A percentile compares a stretch with the other conserved stretches of the same genome.
phyloP scores from a whole-genome alignment of 2,797 vertebrate species.

The Chaetodon trifasciatus region DNA sequence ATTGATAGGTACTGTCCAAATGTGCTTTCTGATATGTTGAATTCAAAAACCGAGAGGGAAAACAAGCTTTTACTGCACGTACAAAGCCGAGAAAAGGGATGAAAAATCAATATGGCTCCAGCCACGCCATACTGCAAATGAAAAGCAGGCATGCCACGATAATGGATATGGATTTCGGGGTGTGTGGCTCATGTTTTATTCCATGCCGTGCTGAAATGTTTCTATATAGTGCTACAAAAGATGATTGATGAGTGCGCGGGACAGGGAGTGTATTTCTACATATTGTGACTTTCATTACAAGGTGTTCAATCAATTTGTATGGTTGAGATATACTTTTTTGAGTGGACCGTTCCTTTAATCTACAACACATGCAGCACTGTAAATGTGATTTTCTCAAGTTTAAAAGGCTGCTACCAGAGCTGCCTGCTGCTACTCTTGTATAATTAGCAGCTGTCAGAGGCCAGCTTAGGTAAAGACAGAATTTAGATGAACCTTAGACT shows the following conservation, averaged over 20 bases:
- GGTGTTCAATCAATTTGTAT: constrained; percentile 25
- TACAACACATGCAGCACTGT: neutral
- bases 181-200: constrained; percentile 74
- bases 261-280: constrained; percentile 34
- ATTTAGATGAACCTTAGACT: constrained; percentile 47
- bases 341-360: constrained; percentile 10
- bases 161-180: constrained; percentile 82
- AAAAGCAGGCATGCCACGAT: constrained; percentile 74
- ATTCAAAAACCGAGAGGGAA: constrained; percentile 45
- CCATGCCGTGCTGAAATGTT: constrained; percentile 51
- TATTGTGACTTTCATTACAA: constrained; percentile 28
- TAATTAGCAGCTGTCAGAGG: constrained; percentile 57
- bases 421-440: constrained; percentile 8
- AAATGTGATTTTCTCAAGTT: constrained; percentile 16
- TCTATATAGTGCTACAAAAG: constrained; percentile 41
- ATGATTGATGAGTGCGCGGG: constrained; percentile 55
- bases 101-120: constrained; percentile 75
- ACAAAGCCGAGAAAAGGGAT: constrained; percentile 50
- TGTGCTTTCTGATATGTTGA: constrained; percentile 35
- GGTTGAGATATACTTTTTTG: neutral
- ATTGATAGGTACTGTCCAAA: constrained; percentile 41
- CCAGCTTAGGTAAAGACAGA: constrained; percentile 35
- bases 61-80: constrained; percentile 63
- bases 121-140: constrained; percentile 61
- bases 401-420: constrained; percentile 19